These are phyloP conservation scores for Chrysochloris asiatica DNA, from an alignment of 2,113 vertebrate genomes.

Conservation along the genomic window DNA sequence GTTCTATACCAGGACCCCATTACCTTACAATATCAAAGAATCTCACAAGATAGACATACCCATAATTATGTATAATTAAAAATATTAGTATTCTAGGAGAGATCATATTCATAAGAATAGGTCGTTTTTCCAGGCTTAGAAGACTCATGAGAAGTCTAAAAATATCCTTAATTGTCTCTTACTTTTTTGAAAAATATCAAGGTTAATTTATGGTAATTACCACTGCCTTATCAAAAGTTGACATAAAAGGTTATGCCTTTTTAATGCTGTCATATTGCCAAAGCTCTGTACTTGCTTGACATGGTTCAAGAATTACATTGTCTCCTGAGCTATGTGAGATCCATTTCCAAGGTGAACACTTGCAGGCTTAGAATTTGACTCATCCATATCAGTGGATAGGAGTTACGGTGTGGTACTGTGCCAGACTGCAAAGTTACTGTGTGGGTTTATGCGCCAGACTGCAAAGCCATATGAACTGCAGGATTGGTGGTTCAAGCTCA, in stretches of 20 bases:
- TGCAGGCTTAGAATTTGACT: not conserved
- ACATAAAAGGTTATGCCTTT: slow-evolving; percentile 62
- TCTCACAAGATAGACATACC: not conserved
- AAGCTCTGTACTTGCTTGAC: not conserved
- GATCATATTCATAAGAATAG: slow-evolving; percentile 2
- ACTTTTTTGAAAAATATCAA: slow-evolving; percentile 11
- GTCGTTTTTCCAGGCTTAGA: not conserved
- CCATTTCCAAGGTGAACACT: not conserved
- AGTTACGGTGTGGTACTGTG: no score
- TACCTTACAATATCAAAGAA: not conserved
- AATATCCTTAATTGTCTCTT: slow-evolving; percentile 53
- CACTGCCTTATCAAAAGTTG: slow-evolving; percentile 61
- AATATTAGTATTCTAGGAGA: not conserved
- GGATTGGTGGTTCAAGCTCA: no score
- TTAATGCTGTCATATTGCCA: slow-evolving; percentile 32
- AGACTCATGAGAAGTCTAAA: slow-evolving; percentile 37
- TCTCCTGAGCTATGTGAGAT: not conserved
- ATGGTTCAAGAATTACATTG: not conserved
- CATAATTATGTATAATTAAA: not conserved
- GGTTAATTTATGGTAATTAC: slow-evolving; percentile 70
- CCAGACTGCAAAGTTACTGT: no score
- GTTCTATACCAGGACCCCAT: no score
- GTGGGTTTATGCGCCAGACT: no score
- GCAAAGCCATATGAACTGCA: no score
- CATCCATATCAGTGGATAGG: not conserved